Conservation (phyloP, 2,888 invertebrate genomes). For the Parasteatoda lunata region DNA sequence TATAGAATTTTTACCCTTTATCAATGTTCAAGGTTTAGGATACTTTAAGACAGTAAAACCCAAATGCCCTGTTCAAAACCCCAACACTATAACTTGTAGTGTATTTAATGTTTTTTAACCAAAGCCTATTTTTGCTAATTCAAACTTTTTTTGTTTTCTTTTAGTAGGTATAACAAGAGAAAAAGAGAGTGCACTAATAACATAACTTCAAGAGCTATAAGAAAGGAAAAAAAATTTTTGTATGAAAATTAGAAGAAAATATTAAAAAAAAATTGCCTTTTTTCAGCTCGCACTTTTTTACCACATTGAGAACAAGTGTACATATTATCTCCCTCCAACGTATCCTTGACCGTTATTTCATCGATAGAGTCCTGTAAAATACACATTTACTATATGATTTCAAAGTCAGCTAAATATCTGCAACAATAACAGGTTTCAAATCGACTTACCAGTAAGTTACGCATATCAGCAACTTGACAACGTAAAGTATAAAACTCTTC, state of each 20-base stretch:
- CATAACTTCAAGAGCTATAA: no score
- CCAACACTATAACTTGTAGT: no score
- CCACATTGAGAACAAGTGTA: slow-evolving; percentile 97
- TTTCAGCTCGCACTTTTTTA: slow-evolving; percentile 95
- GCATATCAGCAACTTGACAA: slow-evolving; percentile 97
- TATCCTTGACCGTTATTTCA: slow-evolving; percentile 98
- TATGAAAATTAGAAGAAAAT: neutral
- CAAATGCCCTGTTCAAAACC: no score
- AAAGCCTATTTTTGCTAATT: no score
- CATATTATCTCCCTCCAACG: slow-evolving; percentile 97
- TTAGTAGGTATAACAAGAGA: no score
- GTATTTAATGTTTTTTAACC: no score
- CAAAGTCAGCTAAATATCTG: neutral
- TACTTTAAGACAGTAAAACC: no score
- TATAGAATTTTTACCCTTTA: no score
- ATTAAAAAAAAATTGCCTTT: slow-evolving; percentile 78
- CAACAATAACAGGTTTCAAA: neutral
- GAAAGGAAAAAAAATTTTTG: no score
- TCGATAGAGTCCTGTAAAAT: slow-evolving; percentile 84
- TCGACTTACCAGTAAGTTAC: slow-evolving; percentile 83
- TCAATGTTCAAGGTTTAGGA: no score
- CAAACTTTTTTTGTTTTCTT: no score
- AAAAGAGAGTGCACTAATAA: no score
- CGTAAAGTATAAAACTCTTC: slow-evolving; percentile 98
- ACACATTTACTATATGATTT: neutral